Evolutionary conservation across 2,113 vertebrate genomes (phyloP), one percentile per base, ranked within the genome.

Genomic region (Lagopus muta): DNA sequence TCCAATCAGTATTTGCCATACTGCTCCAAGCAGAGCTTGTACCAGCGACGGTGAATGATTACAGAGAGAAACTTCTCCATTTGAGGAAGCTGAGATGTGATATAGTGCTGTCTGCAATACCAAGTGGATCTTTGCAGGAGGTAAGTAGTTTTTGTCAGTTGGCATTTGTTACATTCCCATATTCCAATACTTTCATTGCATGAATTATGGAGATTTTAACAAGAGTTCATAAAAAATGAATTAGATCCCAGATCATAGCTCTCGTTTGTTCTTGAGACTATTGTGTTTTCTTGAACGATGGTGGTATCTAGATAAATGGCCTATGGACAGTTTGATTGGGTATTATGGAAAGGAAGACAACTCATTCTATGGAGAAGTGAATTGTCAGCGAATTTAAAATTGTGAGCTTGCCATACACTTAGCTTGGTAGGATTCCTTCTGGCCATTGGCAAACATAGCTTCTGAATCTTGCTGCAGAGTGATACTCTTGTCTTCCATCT

Each of bases 51-150:
- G 98, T 99, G 72, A 98, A 98, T 75, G 98, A 99, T 94, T 99
- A 99, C 96, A 98, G 99, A 89, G 99, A 99, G 50, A 99, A 99
- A 90, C 98, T 99, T 43, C 98, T 99, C 10, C 98, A 99, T 82
- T 92, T 99, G 76, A 97, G 98, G 18, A 99, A 99, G 93, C 97
- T 99, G 48, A 98, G 99, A 14, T 98, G 98, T 30, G 99, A 99
- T 85, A 95, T 98, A 88, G 98, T 98, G 55, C 98, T 97, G 89
- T 89, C 97, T 38, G 57, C 96, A n/a, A 84, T 98, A 80, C 98
- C 98, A 2, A 94, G 57, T 30, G 98, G 98, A 24, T 97, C 97
- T 12, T 98, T 99, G 83, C 98, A 98, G 54, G 98, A 99, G 98
- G 99, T 99, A 96, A 88, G 88, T 76, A 79, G 65, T 90, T 72